Percentiles rank a stretch among this genome's conserved stretches.
Conservation (phyloP, 2,113 vertebrate species). For the Neoarius graeffei region DNA sequence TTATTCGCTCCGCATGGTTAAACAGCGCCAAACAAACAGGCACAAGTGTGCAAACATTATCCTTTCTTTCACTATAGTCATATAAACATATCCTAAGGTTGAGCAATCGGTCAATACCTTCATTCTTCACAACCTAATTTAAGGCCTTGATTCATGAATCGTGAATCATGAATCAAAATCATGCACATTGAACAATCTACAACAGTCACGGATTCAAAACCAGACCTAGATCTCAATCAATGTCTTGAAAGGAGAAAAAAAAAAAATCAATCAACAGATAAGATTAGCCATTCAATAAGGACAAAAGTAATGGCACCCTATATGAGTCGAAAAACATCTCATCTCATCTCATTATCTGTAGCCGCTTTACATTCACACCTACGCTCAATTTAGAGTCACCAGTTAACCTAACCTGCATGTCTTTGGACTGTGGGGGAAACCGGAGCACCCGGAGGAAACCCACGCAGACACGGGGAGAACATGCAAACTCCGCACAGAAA, state of each 20-base stretch:
- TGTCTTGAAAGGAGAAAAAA: not conserved
- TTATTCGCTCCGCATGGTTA: conserved; percentile 24
- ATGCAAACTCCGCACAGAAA: too few species aligned
- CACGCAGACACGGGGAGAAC: too few species aligned
- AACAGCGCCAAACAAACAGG: conserved; percentile 34
- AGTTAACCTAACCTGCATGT: too few species aligned
- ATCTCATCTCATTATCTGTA: too few species aligned
- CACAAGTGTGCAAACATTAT: conserved; percentile 2
- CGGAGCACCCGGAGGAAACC: too few species aligned
- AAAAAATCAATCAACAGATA: not conserved
- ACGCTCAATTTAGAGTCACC: too few species aligned
- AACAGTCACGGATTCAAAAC: not conserved
- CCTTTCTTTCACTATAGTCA: not conserved
- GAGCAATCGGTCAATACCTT: too few species aligned
- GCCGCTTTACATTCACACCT: too few species aligned
- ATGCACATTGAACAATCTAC: not conserved
- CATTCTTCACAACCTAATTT: not conserved
- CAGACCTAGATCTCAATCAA: not conserved
- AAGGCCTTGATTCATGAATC: not conserved
- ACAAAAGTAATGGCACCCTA: not conserved
- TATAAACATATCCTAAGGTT: not conserved
- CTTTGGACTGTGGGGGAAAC: too few species aligned
- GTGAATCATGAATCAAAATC: not conserved
- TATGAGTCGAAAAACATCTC: not conserved
- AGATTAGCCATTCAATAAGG: not conserved